Conservation (phyloP, 2,888 invertebrate genomes). For the Eristalis pertinax region DNA sequence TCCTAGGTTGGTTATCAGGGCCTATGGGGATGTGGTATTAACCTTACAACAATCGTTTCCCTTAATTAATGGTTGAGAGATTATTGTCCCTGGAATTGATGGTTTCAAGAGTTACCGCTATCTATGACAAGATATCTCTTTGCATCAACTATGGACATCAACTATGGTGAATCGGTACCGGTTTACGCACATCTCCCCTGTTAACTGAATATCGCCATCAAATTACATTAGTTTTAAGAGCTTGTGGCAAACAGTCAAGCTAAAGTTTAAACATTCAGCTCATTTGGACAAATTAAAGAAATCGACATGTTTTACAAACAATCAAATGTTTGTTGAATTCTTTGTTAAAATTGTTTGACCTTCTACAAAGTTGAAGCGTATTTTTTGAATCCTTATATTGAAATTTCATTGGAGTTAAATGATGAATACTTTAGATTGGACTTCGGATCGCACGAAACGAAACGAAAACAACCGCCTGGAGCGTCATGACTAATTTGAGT, state of each 20-base stretch:
- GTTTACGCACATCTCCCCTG: neutral
- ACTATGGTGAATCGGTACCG: neutral
- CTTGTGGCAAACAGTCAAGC: conserved; percentile 7
- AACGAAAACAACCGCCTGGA: neutral
- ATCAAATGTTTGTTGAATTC: conserved; percentile 33
- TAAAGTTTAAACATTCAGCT: conserved; percentile 38
- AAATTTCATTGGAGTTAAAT: neutral
- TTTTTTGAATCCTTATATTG: conserved; percentile 16
- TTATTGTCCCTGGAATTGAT: conserved; percentile 19
- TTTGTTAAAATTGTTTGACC: conserved; percentile 30
- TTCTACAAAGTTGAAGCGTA: conserved; percentile 32
- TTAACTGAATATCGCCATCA: neutral
- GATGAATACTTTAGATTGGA: neutral
- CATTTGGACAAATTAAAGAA: conserved; percentile 35
- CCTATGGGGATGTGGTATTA: conserved; percentile 4
- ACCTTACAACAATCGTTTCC: conserved; percentile 22
- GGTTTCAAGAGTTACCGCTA: neutral
- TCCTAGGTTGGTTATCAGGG: conserved; percentile 16
- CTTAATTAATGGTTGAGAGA: conserved; percentile 47
- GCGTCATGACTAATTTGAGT: neutral
- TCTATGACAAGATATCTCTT: neutral
- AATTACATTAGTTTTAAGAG: conserved; percentile 26
- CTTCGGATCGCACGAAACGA: neutral
- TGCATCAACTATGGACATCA: neutral
- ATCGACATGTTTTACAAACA: conserved; percentile 29